Percentiles rank a stretch among this genome's conserved stretches.
Evolutionary conservation across 1,140 invertebrate species (phyloP).

Genomic region (Anoplolepis gracilipes): DNA sequence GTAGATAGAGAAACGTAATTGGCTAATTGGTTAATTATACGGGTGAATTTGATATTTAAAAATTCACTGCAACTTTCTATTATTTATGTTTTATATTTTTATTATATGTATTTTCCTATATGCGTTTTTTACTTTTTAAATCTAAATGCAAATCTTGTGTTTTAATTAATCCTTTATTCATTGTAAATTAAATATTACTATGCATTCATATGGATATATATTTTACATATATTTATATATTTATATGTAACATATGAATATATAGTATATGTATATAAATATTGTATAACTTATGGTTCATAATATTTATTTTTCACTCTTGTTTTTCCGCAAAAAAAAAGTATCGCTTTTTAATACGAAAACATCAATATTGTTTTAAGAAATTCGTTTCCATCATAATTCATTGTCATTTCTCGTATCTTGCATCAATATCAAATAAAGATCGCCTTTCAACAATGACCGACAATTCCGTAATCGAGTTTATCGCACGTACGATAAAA

Average conservation of each 20-base stretch:
- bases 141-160: neutral
- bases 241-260: no score
- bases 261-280: no score
- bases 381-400: neutral
- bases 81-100: no score
- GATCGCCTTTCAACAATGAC: neutral
- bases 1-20: neutral
- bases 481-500: neutral
- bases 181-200: neutral
- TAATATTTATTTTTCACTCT: constrained; percentile 7
- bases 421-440: neutral
- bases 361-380: neutral
- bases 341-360: neutral
- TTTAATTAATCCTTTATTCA: neutral
- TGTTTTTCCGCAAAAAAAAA: neutral
- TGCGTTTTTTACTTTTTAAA: neutral
- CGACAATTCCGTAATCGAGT: neutral
- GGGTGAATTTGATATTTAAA: neutral
- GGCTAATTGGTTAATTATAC: neutral
- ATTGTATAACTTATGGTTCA: neutral
- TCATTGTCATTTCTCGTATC: neutral
- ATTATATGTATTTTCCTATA: neutral
- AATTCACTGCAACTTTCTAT: neutral
- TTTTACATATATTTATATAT: no score
- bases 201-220: neutral